Base-by-base conservation (phyloP, 2,888 invertebrate genomes). In the Lithophane leautieri region DNA sequence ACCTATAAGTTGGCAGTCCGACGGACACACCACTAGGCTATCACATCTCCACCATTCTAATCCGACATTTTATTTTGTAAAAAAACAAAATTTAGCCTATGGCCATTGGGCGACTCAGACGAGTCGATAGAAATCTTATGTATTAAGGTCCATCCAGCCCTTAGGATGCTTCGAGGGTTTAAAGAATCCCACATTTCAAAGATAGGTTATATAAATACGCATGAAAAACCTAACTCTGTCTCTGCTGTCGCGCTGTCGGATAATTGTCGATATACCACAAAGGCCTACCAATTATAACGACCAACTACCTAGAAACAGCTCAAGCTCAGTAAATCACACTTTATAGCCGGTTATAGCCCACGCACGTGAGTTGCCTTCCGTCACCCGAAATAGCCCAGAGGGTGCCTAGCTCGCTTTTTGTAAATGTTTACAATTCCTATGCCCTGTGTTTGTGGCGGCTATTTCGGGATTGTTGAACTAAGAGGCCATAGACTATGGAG, bases 381-480 rank as follows among this genome's bases (percentile, higher is more conserved):
- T 70, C 87, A 88, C 86, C 89, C 62, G 76, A 91, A 93, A 93
- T 93, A 93, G 85, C 87, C 68, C 28, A 54, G 82, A 89, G 86
- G 89, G 89, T 77, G 84, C 84, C 86, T 87, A 86, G 84, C 80
- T 66, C 73, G 86, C 88, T 90, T 91, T 89, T 91, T 89, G 90
- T 92, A 91, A 91, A 90, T 91, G 89, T 90, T 91, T 91, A 90
- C 89, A 89, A 85, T 82, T 87, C 83, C 89, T 84, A 85, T 81
- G 82, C 75, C 78, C 76, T 81, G 79, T 79, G 88, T 87, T 84
- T 84, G 81, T 76, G 60, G 52, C 14, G 0, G 76, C 83, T 90
- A 90, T 90, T 90, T 90, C 69, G 70, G 83, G 86, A 81, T 60
- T 70, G 82, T 86, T 80, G 69, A 86, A 86, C 84, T 80, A 71